phyloP scores from a whole-genome alignment of 1,140 invertebrate genomes.

The Atopsyche davidsoni region DNA sequence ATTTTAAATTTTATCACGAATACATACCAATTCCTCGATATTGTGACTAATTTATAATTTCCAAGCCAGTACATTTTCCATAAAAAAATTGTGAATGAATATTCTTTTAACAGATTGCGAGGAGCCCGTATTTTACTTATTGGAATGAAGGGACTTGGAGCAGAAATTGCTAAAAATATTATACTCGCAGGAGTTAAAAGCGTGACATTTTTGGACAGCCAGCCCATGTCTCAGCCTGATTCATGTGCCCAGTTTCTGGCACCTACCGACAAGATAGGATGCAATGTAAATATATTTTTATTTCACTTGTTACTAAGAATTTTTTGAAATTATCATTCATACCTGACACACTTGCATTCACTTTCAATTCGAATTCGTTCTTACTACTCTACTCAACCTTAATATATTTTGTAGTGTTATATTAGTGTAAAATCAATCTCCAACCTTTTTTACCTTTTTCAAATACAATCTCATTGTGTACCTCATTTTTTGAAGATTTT shows the following conservation, averaged over 20 bases:
- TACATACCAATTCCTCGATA: too few relatives aligned
- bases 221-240: conserved; percentile 67
- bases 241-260: conserved; percentile 73
- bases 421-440: conserved; percentile 11
- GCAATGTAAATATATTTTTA: conserved; percentile 56
- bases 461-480: background rate
- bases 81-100: background rate
- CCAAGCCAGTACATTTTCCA: background rate
- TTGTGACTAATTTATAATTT: too few relatives aligned
- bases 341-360: too few relatives aligned
- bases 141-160: conserved; percentile 83
- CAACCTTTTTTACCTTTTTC: background rate
- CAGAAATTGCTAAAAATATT: conserved; percentile 95
- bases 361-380: too few relatives aligned
- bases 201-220: conserved; percentile 80
- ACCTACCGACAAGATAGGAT: conserved; percentile 58
- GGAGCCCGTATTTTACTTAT: conserved; percentile 80
- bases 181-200: conserved; percentile 90
- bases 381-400: too few relatives aligned
- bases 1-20: too few relatives aligned
- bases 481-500: too few relatives aligned
- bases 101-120: conserved; percentile 63
- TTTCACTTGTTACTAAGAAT: too few relatives aligned
- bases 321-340: too few relatives aligned
- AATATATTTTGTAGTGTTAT: too few relatives aligned